Conservation (phyloP, 1,140 invertebrate genomes). For the Nomia melanderi region DNA sequence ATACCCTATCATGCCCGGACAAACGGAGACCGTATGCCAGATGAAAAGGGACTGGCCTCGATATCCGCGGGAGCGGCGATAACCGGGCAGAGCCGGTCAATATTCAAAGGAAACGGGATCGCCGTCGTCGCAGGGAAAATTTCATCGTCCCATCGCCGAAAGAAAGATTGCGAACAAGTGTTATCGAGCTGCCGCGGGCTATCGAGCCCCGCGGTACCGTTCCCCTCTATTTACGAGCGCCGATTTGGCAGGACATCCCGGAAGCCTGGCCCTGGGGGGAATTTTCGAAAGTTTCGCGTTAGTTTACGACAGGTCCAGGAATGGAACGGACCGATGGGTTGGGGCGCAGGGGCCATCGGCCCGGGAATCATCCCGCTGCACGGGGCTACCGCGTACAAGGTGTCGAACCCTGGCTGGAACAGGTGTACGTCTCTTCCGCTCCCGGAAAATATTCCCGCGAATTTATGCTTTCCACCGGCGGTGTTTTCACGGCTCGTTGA, state of each 20-base stretch:
- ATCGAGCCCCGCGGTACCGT: conserved; percentile 18
- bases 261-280: conserved; percentile 8
- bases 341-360: neutral
- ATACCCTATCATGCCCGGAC: no score
- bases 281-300: conserved; percentile 30
- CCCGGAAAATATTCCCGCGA: conserved; percentile 46
- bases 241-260: conserved; percentile 32
- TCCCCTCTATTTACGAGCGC: conserved; percentile 42
- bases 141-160: neutral
- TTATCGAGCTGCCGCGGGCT: conserved; percentile 20
- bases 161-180: conserved; percentile 37
- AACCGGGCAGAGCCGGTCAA: neutral
- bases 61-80: neutral
- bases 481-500: conserved; percentile 59
- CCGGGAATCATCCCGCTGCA: conserved; percentile 4
- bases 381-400: neutral
- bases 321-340: neutral
- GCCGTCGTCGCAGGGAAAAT: neutral
- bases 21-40: no score
- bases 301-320: conserved; percentile 32
- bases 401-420: conserved; percentile 39
- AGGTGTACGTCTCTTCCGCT: conserved; percentile 33
- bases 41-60: neutral
- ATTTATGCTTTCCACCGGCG: conserved; percentile 53
- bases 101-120: conserved; percentile 6